These are phyloP conservation scores for Drosophila flavopinicola DNA, from an alignment of 2,888 invertebrate species.

Conservation along the genomic window DNA sequence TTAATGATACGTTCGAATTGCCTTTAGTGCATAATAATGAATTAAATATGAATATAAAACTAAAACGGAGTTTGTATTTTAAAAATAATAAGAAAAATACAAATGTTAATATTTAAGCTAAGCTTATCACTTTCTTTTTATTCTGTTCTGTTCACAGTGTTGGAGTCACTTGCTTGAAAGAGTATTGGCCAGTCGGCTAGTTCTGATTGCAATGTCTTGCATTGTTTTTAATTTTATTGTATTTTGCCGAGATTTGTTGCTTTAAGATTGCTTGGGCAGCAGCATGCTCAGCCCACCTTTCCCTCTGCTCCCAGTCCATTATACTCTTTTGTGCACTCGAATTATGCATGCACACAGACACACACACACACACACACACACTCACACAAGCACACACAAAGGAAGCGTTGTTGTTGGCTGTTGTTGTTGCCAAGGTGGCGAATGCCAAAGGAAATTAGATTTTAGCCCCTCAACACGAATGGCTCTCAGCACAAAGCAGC, in stretches of 20 bases:
- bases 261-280: conserved; percentile 11
- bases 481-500: conserved; percentile 11
- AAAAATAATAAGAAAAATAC: too few species aligned
- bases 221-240: not conserved
- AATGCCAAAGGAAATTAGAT: conserved; percentile 70
- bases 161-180: too few species aligned
- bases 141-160: too few species aligned
- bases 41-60: too few species aligned
- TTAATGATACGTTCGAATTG: too few species aligned
- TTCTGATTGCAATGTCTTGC: too few species aligned
- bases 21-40: too few species aligned
- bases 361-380: conserved; percentile 7
- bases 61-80: too few species aligned
- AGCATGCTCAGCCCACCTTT: not conserved
- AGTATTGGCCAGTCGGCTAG: too few species aligned
- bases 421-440: conserved; percentile 40
- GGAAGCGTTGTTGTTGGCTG: not conserved
- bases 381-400: conserved; percentile 7
- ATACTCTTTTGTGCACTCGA: conserved; percentile 38
- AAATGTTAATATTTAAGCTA: too few species aligned
- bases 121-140: too few species aligned
- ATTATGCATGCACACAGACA: conserved; percentile 59
- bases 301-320: not conserved
- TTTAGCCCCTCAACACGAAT: conserved; percentile 36
- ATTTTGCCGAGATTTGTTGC: not conserved